Percentiles rank a stretch among this genome's conserved stretches.
Conservation (phyloP, 2,113 vertebrate genomes). For the Thunnus maccoyii region DNA sequence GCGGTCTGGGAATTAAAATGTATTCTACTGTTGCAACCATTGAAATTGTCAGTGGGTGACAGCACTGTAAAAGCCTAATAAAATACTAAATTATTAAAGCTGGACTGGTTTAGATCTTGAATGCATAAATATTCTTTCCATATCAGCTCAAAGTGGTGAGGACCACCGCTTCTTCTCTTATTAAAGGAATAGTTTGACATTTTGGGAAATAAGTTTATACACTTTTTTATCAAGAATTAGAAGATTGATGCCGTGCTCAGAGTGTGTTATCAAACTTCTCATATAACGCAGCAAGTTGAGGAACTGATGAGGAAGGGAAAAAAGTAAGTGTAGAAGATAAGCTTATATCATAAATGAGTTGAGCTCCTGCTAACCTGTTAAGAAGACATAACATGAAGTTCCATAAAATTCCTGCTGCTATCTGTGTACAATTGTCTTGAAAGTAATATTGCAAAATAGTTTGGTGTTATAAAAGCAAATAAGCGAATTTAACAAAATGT, state of each 20-base stretch:
- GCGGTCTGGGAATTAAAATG: background rate
- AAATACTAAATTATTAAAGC: background rate
- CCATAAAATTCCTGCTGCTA: too few relatives aligned
- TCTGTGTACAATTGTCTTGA: too few relatives aligned
- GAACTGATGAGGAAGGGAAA: background rate
- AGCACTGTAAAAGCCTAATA: background rate
- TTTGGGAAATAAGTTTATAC: constrained; percentile 5
- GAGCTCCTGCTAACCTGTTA: too few relatives aligned
- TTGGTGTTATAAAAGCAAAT: too few relatives aligned
- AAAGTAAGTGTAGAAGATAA: background rate
- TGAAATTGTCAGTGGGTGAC: background rate
- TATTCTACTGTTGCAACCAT: background rate
- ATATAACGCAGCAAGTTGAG: background rate
- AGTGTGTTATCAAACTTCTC: too few relatives aligned
- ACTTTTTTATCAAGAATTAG: background rate
- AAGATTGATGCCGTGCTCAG: background rate
- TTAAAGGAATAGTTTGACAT: background rate
- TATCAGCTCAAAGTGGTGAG: background rate
- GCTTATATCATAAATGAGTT: too few relatives aligned
- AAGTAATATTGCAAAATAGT: too few relatives aligned
- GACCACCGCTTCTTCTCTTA: background rate
- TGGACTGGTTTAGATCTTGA: background rate
- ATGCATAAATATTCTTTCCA: background rate
- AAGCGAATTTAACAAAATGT: too few relatives aligned
- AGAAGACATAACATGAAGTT: too few relatives aligned